Base-by-base conservation (phyloP, 2,797 vertebrate genomes). In the Melanotaenia boesemani region DNA sequence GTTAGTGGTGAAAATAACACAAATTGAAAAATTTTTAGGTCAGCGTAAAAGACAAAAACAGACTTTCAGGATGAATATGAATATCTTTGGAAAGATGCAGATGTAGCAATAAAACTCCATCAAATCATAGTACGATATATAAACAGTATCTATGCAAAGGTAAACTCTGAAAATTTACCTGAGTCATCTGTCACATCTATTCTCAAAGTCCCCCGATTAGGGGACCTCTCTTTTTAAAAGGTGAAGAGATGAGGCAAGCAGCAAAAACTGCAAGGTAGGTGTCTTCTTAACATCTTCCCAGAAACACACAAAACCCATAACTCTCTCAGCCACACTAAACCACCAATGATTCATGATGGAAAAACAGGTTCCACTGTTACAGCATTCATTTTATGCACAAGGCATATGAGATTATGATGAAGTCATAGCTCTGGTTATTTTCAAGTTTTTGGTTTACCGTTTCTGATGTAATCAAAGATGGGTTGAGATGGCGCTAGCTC, bases 291-390 rank as follows among this genome's bases (percentile, higher is more conserved):
- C 15, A 67, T 39, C 26, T 63, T 28, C 48, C 66, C 60, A 71
- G 46, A 74, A 80, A 72, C 52, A 68, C 28, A 75, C 28, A 32
- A 57, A 22, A 24, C 39, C 81, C 24, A 63, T 50, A 73, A 77
- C 46, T 77, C 52, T 34, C 67, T 77, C 75, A 77, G 46, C 79
- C 80, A 77, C 3, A n/a, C 41, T 11, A 39, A 74, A 77, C 75
- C 85, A 36, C 74, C n/a, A 61, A 67, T 70, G 74, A 72, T 66
- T 78, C 34, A 69, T 28, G 12, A 46, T 61, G 46, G 63, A 71
- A 80, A 82, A 73, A 24, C 76, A 63, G 37, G 50, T 70, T 79
- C 70, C 48, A 26, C 39, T 63, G 41, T 32, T 55, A 24, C 39
- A 63, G 60, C 39, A 6, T 12, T 60, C 39, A 44, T 69, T 73